Conservation (phyloP, 2,888 invertebrate genomes). For the Diarsia brunnea region DNA sequence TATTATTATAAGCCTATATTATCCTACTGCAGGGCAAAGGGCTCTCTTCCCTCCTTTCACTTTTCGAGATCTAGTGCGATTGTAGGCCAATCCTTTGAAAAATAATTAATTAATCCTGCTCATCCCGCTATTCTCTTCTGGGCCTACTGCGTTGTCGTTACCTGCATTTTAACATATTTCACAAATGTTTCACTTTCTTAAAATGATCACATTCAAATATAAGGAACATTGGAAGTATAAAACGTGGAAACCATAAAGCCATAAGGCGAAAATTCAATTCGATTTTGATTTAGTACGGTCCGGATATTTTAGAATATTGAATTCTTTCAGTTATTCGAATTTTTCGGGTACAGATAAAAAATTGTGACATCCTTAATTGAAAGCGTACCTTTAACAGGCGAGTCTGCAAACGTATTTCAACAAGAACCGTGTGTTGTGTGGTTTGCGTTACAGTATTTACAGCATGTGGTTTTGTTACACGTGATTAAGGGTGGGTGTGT, state of each 20-base stretch:
- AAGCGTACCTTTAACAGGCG: conserved; percentile 56
- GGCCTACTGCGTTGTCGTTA: too few relatives aligned
- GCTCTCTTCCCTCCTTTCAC: too few relatives aligned
- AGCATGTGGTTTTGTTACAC: conserved; percentile 47
- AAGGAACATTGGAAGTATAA: not conserved
- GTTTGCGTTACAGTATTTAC: conserved; percentile 57
- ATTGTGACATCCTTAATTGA: conserved; percentile 58
- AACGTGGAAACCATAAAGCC: not conserved
- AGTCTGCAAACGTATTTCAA: conserved; percentile 63
- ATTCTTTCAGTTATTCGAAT: conserved; percentile 46
- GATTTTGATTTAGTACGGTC: conserved; percentile 46
- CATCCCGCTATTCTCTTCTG: too few relatives aligned
- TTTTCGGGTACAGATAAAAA: conserved; percentile 38
- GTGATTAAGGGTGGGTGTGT: conserved; percentile 28
- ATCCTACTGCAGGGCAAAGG: too few relatives aligned
- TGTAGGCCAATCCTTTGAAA: too few relatives aligned
- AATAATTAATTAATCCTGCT: too few relatives aligned
- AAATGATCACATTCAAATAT: not conserved
- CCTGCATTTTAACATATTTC: too few relatives aligned
- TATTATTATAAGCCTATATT: too few relatives aligned
- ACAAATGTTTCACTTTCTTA: not conserved
- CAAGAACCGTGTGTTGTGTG: conserved; percentile 61
- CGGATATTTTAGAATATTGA: conserved; percentile 55
- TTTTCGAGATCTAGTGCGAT: too few relatives aligned
- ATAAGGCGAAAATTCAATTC: conserved; percentile 21